Base-by-base conservation (phyloP, 2,888 invertebrate genomes). In the Carpatolechia fugitivella region DNA sequence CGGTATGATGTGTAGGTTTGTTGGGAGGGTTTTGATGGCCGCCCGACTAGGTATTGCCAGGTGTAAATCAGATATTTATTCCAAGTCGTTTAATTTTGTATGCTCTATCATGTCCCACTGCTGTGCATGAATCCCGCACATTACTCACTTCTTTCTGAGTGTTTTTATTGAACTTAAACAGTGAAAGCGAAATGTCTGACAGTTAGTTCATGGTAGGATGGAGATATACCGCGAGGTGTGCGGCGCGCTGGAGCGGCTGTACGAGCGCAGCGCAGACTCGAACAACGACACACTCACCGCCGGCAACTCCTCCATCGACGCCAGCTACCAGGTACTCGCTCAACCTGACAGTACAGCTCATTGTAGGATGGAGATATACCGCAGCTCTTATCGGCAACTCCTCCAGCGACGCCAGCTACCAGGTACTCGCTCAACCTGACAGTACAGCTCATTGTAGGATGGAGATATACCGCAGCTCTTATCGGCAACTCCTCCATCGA, bases 191-290 rank as follows among this genome's bases (percentile, higher is more conserved):
- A 7, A 11, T 24, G 20, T n/a, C 0, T 29, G 29, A 7, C 10
- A 10, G 18, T 3, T 29, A 5, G 13, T 44, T 35, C 38, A 60
- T 78, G 85, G 20, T 72, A 97, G 98, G 70, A 93, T 95, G 93
- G 96, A 96, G 72, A 95, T 96, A 70, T 98, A 98, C 78, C 95
- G 96, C 66, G 95, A 97, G 81, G 93, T 98, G 20, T 94, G 95
- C 50, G 91, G 92, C 24, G 95, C 96, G 78, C 78, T 97, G 52
- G 95, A 96, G 69, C 92, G 92, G 49, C 75, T 95, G 14, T 93
- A 93, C 64, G 92, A 92, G 65, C 92, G 92, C 62, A 92, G 92
- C 60, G 80, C 89, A 0, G 91, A 91, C 38, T 81, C 83, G 36
- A 74, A 78, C 41, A 82, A 74, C 8, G 84, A 91, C 30, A 8